Conservation (phyloP, 2,797 vertebrate genomes). For the Stomatorhinus walkeri region DNA sequence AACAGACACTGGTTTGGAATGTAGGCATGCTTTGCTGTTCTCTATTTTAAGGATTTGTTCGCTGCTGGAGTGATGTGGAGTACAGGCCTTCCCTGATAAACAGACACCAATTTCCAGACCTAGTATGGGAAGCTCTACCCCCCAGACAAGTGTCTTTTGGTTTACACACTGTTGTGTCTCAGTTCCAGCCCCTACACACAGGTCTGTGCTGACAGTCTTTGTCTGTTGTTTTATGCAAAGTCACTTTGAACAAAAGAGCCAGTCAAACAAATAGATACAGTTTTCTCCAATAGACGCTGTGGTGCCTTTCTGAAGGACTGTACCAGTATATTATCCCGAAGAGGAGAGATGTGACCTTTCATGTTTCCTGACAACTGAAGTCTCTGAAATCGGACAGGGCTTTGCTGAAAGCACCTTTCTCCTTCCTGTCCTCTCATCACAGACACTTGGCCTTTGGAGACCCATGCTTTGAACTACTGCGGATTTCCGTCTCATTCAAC, state of each 20-base stretch:
- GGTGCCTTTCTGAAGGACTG: slow-evolving; percentile 2
- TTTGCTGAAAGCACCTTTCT: not conserved
- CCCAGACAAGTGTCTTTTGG: slow-evolving; percentile 28
- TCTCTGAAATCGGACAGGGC: not conserved
- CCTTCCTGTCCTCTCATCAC: not conserved
- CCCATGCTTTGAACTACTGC: not conserved
- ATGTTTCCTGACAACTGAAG: not conserved
- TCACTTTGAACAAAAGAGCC: not conserved
- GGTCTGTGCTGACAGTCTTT: not conserved
- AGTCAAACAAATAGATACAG: not conserved
- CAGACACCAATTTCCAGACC: slow-evolving; percentile 57
- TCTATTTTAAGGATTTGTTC: slow-evolving; percentile 47
- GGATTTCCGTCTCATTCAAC: not conserved
- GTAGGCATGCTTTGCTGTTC: slow-evolving; percentile 31
- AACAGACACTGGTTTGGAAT: slow-evolving; percentile 32
- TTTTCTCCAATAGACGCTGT: not conserved
- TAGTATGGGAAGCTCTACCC: slow-evolving; percentile 51
- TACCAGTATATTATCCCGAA: not conserved
- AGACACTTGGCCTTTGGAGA: not conserved
- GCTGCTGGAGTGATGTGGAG: slow-evolving; percentile 35
- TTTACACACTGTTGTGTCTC: slow-evolving; percentile 12
- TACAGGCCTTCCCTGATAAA: slow-evolving; percentile 51
- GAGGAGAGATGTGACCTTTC: not conserved
- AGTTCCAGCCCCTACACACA: slow-evolving; percentile 14
- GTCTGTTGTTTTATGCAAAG: not conserved